A percentile compares a stretch with the other conserved stretches of the same genome.
Evolutionary conservation across 2,888 invertebrate genomes (phyloP).

Genomic region (Abscondita cerata): DNA sequence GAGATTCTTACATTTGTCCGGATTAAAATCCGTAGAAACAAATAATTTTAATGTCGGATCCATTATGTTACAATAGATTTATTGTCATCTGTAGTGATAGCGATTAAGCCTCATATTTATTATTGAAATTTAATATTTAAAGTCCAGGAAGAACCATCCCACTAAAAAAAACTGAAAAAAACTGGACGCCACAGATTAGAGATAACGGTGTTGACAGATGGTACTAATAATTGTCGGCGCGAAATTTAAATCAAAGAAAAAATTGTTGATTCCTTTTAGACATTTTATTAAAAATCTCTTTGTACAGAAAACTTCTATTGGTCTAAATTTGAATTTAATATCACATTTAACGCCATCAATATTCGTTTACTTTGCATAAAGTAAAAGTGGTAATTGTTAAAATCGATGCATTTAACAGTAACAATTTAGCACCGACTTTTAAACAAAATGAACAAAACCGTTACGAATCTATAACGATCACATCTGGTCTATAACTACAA

Average conservation of each 20-base stretch:
- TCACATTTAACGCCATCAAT: background rate
- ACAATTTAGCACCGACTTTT: background rate
- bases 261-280: no score
- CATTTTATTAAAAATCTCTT: no score
- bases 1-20: constrained; percentile 69
- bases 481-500: no score
- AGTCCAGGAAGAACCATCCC: no score
- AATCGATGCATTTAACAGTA: constrained; percentile 5
- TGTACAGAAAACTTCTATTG: background rate
- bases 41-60: constrained; percentile 70
- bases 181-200: no score
- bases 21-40: constrained; percentile 70
- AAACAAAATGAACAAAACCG: background rate
- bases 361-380: background rate
- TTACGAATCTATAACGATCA: no score
- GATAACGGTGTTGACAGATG: no score
- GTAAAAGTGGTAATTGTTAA: background rate
- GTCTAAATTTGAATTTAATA: constrained; percentile 1
- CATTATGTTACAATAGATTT: constrained; percentile 5
- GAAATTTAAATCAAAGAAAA: no score
- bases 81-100: constrained; percentile 12
- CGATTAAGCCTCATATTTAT: no score
- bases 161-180: no score
- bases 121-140: no score
- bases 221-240: no score